These are phyloP conservation scores for Asarcornis scutulata DNA, from an alignment of 2,113 vertebrate species.

Conservation along the genomic window DNA sequence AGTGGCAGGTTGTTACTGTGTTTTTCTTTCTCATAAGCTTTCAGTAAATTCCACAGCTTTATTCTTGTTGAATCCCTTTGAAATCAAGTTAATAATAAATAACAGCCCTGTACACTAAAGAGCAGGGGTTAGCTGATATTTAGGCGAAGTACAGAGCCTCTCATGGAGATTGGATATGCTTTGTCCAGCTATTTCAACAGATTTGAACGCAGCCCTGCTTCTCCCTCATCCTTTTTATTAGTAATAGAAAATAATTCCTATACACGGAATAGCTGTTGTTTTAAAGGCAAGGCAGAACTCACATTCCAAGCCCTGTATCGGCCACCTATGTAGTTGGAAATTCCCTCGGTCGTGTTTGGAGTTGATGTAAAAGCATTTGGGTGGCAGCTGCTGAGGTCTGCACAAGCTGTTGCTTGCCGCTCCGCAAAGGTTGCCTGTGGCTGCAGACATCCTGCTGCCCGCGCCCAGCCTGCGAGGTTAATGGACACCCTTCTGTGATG, in stretches of 20 bases:
- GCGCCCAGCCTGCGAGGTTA: neutral
- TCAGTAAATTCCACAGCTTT: neutral
- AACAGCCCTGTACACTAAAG: neutral
- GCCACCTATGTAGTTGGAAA: fast-evolving
- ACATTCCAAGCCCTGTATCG: neutral
- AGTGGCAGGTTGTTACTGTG: neutral
- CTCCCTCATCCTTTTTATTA: neutral
- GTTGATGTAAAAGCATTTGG: neutral
- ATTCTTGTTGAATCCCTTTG: neutral
- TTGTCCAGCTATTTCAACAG: neutral
- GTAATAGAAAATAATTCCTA: neutral
- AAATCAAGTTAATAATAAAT: neutral
- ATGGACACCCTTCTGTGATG: neutral
- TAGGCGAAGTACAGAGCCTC: neutral
- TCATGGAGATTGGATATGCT: neutral
- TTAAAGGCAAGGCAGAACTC: neutral
- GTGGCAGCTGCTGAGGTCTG: neutral
- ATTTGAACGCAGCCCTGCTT: neutral
- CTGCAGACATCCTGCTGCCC: neutral
- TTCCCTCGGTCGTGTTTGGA: fast-evolving
- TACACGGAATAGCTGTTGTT: neutral
- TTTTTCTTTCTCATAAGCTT: neutral
- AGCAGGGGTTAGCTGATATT: neutral
- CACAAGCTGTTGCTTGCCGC: neutral
- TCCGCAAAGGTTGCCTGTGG: neutral